These are phyloP conservation scores for Danio rerio DNA, from an alignment of 2,113 vertebrate genomes.

Conservation along the genomic window DNA sequence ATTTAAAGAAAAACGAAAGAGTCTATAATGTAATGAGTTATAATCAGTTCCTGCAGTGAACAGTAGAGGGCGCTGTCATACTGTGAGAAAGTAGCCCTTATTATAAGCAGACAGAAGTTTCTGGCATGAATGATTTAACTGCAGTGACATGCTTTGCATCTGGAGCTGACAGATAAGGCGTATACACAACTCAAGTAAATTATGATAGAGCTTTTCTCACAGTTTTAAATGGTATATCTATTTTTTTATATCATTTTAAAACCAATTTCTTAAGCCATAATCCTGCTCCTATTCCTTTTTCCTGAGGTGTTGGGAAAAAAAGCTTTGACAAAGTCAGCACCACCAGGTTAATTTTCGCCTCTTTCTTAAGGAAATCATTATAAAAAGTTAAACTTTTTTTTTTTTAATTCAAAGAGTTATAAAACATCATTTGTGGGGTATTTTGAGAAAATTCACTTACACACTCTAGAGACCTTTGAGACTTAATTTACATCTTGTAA, in stretches of 20 bases:
- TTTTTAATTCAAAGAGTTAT: too few species aligned
- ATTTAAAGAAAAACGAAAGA: neutral
- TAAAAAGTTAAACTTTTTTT: too few species aligned
- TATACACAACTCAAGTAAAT: neutral
- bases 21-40: neutral
- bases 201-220: neutral
- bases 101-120: conserved; percentile 4
- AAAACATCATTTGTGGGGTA: too few species aligned
- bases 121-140: conserved; percentile 8
- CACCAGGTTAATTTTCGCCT: too few species aligned
- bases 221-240: neutral
- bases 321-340: too few species aligned
- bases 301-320: too few species aligned
- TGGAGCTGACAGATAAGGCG: neutral
- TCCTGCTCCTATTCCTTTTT: too few species aligned
- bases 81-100: neutral
- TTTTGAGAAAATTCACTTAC: too few species aligned
- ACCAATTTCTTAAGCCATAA: neutral
- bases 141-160: conserved; percentile 1
- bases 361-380: neutral
- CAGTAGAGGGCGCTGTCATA: neutral
- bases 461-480: too few species aligned
- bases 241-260: neutral
- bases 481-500: too few species aligned
- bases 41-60: neutral